These are phyloP conservation scores for Tiliacea citrago DNA, from an alignment of 2,888 invertebrate species.

Conservation along the genomic window DNA sequence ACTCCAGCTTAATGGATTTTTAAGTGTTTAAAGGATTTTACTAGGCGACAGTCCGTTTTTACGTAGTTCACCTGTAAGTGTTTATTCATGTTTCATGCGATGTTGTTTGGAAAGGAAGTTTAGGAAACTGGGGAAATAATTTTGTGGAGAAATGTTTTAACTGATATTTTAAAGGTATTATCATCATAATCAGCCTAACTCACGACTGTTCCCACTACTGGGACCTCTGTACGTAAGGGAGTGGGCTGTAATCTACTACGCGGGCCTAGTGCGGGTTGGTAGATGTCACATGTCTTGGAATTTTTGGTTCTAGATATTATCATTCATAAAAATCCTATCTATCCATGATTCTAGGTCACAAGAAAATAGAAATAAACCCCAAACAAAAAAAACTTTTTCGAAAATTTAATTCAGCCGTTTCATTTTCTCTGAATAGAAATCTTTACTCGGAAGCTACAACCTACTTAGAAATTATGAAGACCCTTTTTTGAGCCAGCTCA, in stretches of 20 bases:
- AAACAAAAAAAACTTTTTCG: background rate
- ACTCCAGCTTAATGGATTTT: slow-evolving; percentile 60
- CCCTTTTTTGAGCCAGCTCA: slow-evolving; percentile 49
- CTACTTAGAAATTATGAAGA: slow-evolving; percentile 58
- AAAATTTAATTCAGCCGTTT: slow-evolving; percentile 34
- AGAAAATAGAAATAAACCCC: background rate
- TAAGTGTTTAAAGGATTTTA: slow-evolving; percentile 64
- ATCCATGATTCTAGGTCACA: background rate
- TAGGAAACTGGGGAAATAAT: background rate
- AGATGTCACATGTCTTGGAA: no score
- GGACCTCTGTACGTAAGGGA: no score
- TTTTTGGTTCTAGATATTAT: no score
- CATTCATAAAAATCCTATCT: background rate
- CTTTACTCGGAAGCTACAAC: slow-evolving; percentile 24
- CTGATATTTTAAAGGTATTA: background rate
- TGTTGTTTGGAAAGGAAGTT: slow-evolving; percentile 3
- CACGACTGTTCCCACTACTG: no score
- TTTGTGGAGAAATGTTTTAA: background rate
- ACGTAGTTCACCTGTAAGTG: slow-evolving; percentile 46
- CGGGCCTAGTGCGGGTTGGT: no score
- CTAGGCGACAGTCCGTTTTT: slow-evolving; percentile 43
- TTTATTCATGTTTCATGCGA: slow-evolving; percentile 51
- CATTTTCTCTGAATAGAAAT: slow-evolving; percentile 30
- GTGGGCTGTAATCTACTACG: no score
- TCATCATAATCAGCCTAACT: no score